Evolutionary conservation across 2,113 vertebrate genomes (phyloP), one percentile per base, ranked within the genome.

Genomic region (Alexandromys fortis): DNA sequence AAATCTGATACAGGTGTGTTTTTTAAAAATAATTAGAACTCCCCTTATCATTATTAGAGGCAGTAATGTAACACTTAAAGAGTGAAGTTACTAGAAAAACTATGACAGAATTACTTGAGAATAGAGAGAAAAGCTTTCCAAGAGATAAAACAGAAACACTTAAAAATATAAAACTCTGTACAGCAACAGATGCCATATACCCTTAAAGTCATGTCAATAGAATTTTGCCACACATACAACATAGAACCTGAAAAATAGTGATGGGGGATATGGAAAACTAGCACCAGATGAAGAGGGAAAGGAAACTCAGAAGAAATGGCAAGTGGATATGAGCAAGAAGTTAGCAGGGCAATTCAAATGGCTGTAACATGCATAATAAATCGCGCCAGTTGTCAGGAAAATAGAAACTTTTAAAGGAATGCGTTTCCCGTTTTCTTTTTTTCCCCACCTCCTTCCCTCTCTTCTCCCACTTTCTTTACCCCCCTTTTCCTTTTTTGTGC

Each of bases 321-420:
- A 78, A 45, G 22, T 79, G 38, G 38, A 38, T 61, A 49, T 7
- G n/a, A 91, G 33, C 4, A 47, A 55, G 8, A 11, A 95, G 11
- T 92, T 92, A 45, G 78, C 24, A 92, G 73, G 77, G 70, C 79
- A 68, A 38, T 89, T 94, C 58, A 89, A 70, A 75, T 86, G 38
- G 13, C 38, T 55, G 21, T 52, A 38, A 26, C 33, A 52, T 52
- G 22, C 13, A 19, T 38, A 38, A 16, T 19, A 13, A 35, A 67
- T 67, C 17, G 17, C 13, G 70, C n/a, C 35, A 55, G 26, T 65
- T 6, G 4, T 68, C 6, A 67, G 86, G 22, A 92, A 92, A 81
- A 63, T 52, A 45, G 7, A 93, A 30, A 55, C 78, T 21, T n/a
- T 73, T 78, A 47, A 63, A 93, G 19, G 42, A 30, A 30, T 86